Base-by-base conservation (phyloP, 2,888 invertebrate species). In the Netelia inedita region DNA sequence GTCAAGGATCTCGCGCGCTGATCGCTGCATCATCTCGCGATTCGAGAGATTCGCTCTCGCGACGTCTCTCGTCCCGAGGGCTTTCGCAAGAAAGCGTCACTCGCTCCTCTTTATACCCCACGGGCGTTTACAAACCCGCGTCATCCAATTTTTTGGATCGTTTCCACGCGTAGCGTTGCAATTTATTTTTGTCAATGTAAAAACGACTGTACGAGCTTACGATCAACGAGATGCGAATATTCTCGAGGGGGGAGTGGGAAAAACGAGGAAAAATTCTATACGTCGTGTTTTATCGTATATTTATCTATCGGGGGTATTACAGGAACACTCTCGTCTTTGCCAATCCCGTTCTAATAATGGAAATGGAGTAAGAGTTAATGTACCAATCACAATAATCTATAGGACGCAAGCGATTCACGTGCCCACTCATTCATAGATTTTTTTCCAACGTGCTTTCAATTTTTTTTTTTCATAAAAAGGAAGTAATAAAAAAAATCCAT, bases 281-380 rank as follows among this genome's bases (percentile, higher is more conserved):
- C 68, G 50, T 55, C 46, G 35, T 2, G 21, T 41, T 50, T 57
- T 8, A 43, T 76, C 41, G 41, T 14, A 57, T 28, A 46, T 59
- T 43, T 41, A 16, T 23, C 46, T 63, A 23, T 3, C 46, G 35
- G 5, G 28, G 19, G 41, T 71, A 65, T 71, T 59, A 57, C 57
- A 79, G 28, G 8, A 68, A 74, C 68, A 35, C 57, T 59, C 65
- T 28, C 41, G 78, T 6, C 28, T 28, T 28, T 85, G 85, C 81
- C 85, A 85, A 81, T 85, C 19, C 74, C 55, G 61, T 71, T 85
- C 81, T 85, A 85, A 82, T 81, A 82, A 82, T 74, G 74, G 63
- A 80, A 80, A 79, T 65, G 65, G 71, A 81, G 81, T 81, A 78
- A 72, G 78, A 69, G 73, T 79, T 69, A 57, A 74, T 65, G 63